A percentile compares a stretch with the other conserved stretches of the same genome.
phyloP scores from a whole-genome alignment of 1,140 invertebrate species.

The Venustaconcha ellipsiformis region DNA sequence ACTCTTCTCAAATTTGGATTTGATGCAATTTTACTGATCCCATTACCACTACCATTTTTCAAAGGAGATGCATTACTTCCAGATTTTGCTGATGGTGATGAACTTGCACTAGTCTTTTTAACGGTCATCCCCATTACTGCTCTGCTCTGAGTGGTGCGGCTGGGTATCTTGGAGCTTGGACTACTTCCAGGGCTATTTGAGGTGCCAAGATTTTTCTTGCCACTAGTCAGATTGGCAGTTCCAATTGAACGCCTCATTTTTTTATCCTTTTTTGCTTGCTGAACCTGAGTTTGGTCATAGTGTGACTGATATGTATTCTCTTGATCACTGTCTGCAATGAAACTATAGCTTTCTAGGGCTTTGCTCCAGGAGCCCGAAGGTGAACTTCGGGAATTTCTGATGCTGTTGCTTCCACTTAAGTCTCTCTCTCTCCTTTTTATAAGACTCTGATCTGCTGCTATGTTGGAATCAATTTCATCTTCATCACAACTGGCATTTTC shows the following conservation, averaged over 20 bases:
- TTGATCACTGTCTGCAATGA: constrained; percentile 31
- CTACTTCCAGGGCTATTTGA: constrained; percentile 3
- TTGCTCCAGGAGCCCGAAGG: constrained; percentile 47
- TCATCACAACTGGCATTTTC: constrained; percentile 28
- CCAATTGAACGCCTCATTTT: constrained; percentile 8
- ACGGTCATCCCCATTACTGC: constrained; percentile 15
- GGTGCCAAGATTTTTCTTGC: neutral
- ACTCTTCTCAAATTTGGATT: constrained; percentile 37
- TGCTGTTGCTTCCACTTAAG: constrained; percentile 15
- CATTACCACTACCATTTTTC: constrained; percentile 37
- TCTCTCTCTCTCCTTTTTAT: constrained; percentile 15
- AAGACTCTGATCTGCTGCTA: constrained; percentile 7
- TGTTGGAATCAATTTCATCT: constrained; percentile 25
- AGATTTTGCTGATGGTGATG: constrained; percentile 37
- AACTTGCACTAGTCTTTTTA: constrained; percentile 27
- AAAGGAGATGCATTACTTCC: constrained; percentile 40
- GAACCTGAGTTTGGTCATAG: constrained; percentile 31
- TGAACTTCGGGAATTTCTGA: constrained; percentile 31
- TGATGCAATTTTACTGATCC: constrained; percentile 34
- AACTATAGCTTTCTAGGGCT: constrained; percentile 42
- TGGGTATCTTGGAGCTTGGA: constrained; percentile 21
- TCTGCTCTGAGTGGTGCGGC: constrained; percentile 27
- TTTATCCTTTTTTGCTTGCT: constrained; percentile 27
- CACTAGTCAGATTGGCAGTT: constrained; percentile 1
- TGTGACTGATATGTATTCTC: constrained; percentile 15